These are phyloP conservation scores for Tenthredo scrophulariae DNA, from an alignment of 2,888 invertebrate genomes.

Conservation along the genomic window DNA sequence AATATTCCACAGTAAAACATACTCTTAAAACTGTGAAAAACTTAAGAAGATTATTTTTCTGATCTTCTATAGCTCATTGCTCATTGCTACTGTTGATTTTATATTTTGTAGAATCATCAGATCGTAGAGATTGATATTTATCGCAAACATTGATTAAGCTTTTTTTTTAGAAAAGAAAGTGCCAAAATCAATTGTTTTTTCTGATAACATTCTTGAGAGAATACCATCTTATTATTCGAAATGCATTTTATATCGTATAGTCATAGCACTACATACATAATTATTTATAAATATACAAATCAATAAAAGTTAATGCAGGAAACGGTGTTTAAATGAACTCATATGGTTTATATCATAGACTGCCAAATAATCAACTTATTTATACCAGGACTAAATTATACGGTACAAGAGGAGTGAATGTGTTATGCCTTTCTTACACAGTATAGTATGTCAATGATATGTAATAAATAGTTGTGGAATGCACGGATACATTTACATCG, in stretches of 20 bases:
- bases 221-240: background rate
- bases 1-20: constrained; percentile 6
- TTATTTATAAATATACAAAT: background rate
- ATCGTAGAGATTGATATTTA: background rate
- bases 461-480: background rate
- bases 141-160: background rate
- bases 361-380: constrained; percentile 9
- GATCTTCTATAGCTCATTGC: background rate
- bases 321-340: background rate
- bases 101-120: background rate
- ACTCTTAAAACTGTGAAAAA: background rate
- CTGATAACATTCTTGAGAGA: background rate
- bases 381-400: background rate
- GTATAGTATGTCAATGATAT: background rate
- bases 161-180: background rate
- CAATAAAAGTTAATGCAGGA: background rate
- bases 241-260: background rate
- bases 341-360: background rate
- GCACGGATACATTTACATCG: background rate
- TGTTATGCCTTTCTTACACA: background rate
- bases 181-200: background rate
- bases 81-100: background rate
- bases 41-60: constrained; percentile 1
- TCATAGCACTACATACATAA: background rate
- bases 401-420: background rate